phyloP scores from a whole-genome alignment of 1,140 invertebrate genomes.

The Drosophila ironensis region DNA sequence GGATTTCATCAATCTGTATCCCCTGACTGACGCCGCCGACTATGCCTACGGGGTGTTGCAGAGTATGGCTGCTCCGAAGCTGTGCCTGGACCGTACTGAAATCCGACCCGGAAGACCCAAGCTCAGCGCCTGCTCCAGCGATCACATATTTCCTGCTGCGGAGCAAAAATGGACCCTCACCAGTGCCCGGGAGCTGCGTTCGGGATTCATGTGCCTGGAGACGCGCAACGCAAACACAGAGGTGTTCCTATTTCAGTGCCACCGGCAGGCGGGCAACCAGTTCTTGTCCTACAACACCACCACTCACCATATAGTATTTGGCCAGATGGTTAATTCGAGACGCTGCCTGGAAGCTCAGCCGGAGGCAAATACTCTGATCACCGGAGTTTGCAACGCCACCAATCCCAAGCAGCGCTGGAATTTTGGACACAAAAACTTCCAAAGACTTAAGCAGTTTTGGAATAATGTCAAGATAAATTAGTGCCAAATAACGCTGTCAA shows the following conservation, averaged over 20 bases:
- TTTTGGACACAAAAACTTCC: slow-evolving; percentile 61
- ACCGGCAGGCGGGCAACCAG: slow-evolving; percentile 95
- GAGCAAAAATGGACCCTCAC: slow-evolving; percentile 88
- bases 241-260: slow-evolving; percentile 89
- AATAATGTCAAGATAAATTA: slow-evolving; percentile 6
- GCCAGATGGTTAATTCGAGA: slow-evolving; percentile 2
- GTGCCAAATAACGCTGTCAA: too few species aligned
- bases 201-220: slow-evolving; percentile 93
- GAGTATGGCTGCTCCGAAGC: slow-evolving; percentile 85
- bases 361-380: background rate
- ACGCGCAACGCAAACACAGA: slow-evolving; percentile 86
- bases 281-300: slow-evolving; percentile 92
- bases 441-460: slow-evolving; percentile 49
- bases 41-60: slow-evolving; percentile 89
- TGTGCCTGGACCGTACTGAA: slow-evolving; percentile 90
- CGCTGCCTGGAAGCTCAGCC: slow-evolving; percentile 50
- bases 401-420: slow-evolving; percentile 58
- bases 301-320: slow-evolving; percentile 45
- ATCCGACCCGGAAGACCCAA: slow-evolving; percentile 85
- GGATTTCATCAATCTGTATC: slow-evolving; percentile 94
- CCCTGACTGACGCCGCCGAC: slow-evolving; percentile 93
- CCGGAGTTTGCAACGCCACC: slow-evolving; percentile 33
- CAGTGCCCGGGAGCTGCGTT: slow-evolving; percentile 94
- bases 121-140: slow-evolving; percentile 83
- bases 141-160: slow-evolving; percentile 82